These are phyloP conservation scores for Falco peregrinus DNA, from an alignment of 2,797 vertebrate species.

Conservation along the genomic window DNA sequence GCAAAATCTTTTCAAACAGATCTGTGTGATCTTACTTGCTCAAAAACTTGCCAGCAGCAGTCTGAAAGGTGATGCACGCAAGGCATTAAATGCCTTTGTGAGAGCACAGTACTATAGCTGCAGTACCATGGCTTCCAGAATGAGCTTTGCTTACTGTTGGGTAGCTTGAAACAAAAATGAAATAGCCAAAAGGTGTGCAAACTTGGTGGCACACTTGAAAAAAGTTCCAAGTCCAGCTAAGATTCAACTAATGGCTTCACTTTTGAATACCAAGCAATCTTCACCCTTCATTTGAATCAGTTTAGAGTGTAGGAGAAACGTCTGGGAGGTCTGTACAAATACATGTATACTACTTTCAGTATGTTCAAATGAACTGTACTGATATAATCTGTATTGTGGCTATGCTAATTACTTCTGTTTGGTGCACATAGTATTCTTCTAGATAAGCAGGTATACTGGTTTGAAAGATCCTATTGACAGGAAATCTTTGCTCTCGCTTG, in stretches of 20 bases:
- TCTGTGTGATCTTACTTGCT: not conserved
- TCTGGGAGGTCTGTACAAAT: not conserved
- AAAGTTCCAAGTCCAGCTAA: not conserved
- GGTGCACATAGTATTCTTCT: not conserved
- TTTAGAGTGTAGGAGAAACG: not conserved
- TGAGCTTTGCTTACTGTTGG: not conserved
- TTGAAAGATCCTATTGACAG: not conserved
- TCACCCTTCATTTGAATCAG: not conserved
- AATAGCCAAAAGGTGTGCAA: not conserved
- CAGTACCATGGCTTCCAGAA: not conserved
- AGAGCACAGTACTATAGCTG: not conserved
- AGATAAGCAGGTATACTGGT: not conserved
- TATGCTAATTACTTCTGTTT: not conserved
- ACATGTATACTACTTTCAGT: not conserved
- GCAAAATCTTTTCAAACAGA: not conserved
- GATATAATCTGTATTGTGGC: not conserved
- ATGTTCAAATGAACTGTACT: not conserved
- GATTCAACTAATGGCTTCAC: not conserved
- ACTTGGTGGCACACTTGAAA: not conserved
- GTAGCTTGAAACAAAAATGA: not conserved
- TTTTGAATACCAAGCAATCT: not conserved
- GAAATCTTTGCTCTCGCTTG: not conserved
- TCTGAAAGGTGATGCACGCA: not conserved
- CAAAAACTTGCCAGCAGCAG: not conserved
- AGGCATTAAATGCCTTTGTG: not conserved